Conservation (phyloP, 2,797 vertebrate species). For the Iguana delicatissima region DNA sequence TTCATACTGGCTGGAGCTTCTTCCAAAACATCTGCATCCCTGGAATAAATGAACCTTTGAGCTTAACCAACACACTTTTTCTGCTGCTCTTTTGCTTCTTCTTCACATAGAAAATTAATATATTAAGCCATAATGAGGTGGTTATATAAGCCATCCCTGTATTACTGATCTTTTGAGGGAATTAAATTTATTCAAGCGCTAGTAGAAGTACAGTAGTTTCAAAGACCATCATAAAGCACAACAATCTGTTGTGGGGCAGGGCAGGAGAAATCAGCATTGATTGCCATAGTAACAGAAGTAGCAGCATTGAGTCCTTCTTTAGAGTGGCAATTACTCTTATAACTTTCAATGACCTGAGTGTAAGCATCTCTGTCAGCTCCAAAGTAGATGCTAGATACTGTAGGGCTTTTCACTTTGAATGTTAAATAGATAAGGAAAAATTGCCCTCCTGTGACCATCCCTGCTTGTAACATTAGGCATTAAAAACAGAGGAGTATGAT, state of each 20-base stretch:
- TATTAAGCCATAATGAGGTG: neutral
- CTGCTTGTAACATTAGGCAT: neutral
- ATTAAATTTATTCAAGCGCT: constrained; percentile 24
- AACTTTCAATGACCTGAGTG: constrained; percentile 57
- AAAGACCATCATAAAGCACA: constrained; percentile 49
- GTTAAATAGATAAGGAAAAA: constrained; percentile 36
- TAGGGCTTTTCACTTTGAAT: neutral
- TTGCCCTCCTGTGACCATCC: accelerated
- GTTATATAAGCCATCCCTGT: neutral
- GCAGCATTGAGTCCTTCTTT: constrained; percentile 67
- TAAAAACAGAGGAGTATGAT: neutral
- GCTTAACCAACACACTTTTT: neutral
- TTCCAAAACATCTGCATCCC: neutral
- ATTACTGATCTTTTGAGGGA: neutral
- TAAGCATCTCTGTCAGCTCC: constrained; percentile 43
- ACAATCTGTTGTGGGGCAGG: constrained; percentile 48
- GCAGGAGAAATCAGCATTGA: constrained; percentile 60
- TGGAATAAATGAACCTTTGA: neutral
- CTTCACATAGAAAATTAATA: neutral
- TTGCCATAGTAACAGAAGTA: constrained; percentile 73
- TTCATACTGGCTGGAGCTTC: neutral
- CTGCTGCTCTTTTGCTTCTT: neutral
- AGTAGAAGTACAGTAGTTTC: constrained; percentile 55
- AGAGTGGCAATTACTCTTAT: constrained; percentile 70
- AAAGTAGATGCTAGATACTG: constrained; percentile 7